Percentiles rank a stretch among this genome's conserved stretches.
Evolutionary conservation across 2,888 invertebrate species (phyloP).

Genomic region (Zhuqinia jingwanae): DNA sequence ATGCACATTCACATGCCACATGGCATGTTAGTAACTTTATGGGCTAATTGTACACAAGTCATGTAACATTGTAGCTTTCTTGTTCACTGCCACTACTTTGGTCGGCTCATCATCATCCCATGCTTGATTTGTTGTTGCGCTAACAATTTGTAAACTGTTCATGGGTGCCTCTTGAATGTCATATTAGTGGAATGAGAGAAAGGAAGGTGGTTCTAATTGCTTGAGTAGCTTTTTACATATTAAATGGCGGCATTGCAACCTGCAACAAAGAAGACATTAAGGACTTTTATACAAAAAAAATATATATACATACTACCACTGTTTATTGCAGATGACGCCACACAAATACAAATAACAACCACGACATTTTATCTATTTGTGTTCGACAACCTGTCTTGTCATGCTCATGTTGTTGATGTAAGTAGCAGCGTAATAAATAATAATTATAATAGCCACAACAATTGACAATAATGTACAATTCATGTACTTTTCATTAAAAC

Average conservation of each 20-base stretch:
- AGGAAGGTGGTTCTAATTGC: not conserved
- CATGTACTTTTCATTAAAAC: slow-evolving; percentile 33
- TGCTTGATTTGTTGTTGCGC: slow-evolving; percentile 14
- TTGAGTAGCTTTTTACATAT: not conserved
- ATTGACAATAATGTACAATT: slow-evolving; percentile 31
- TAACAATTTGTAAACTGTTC: slow-evolving; percentile 53
- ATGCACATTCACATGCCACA: not conserved
- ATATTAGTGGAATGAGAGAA: not conserved
- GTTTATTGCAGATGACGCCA: not conserved
- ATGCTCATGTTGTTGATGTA: not conserved
- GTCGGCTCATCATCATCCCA: slow-evolving; percentile 1
- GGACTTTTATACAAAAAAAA: too few relatives aligned
- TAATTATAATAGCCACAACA: slow-evolving; percentile 20
- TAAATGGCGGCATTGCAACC: too few relatives aligned
- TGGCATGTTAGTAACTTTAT: not conserved
- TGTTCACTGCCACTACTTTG: not conserved
- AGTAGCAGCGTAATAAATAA: not conserved
- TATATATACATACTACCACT: too few relatives aligned
- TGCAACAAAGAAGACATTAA: too few relatives aligned
- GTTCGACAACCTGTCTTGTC: slow-evolving; percentile 24
- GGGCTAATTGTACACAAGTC: not conserved
- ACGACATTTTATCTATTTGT: too few relatives aligned
- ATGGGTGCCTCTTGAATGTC: slow-evolving; percentile 22
- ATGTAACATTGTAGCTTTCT: not conserved
- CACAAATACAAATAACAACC: slow-evolving; percentile 1